Evolutionary conservation across 2,113 vertebrate genomes (phyloP).

Genomic region (Mustela nigripes): DNA sequence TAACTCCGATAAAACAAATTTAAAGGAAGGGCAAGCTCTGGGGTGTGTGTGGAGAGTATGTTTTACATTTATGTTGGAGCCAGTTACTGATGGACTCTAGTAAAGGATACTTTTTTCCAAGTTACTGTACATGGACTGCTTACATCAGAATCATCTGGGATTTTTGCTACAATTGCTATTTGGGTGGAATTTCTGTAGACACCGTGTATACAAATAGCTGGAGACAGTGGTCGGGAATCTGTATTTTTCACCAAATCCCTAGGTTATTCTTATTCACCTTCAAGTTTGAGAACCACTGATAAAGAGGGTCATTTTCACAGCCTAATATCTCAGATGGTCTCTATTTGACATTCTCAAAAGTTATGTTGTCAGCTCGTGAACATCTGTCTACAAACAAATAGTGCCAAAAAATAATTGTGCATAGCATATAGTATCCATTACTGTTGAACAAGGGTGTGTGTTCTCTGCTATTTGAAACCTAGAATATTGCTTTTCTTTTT

Average conservation of each 20-base stretch:
- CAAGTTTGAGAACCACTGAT: constrained; percentile 62
- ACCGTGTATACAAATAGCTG: neutral
- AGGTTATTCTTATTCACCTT: constrained; percentile 38
- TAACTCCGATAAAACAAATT: neutral
- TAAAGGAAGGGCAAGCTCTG: neutral
- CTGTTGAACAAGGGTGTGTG: constrained; percentile 72
- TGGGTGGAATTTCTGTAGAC: neutral
- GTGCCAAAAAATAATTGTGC: constrained; percentile 57
- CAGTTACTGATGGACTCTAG: neutral
- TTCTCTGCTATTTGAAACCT: constrained; percentile 68
- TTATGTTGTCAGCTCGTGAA: constrained; percentile 78
- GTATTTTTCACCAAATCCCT: neutral
- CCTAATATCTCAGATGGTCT: constrained; percentile 62
- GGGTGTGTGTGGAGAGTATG: neutral
- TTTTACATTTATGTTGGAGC: neutral
- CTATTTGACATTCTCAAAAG: constrained; percentile 77
- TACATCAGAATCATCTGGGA: neutral
- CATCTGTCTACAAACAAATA: constrained; percentile 77
- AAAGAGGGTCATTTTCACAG: constrained; percentile 65
- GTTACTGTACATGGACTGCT: neutral
- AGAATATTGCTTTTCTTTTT: constrained; percentile 74
- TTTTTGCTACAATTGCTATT: neutral
- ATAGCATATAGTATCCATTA: constrained; percentile 80
- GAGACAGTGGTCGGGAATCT: neutral
- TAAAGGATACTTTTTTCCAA: neutral